phyloP scores from a whole-genome alignment of 2,888 invertebrate species.

The Lumbricus terrestris region DNA sequence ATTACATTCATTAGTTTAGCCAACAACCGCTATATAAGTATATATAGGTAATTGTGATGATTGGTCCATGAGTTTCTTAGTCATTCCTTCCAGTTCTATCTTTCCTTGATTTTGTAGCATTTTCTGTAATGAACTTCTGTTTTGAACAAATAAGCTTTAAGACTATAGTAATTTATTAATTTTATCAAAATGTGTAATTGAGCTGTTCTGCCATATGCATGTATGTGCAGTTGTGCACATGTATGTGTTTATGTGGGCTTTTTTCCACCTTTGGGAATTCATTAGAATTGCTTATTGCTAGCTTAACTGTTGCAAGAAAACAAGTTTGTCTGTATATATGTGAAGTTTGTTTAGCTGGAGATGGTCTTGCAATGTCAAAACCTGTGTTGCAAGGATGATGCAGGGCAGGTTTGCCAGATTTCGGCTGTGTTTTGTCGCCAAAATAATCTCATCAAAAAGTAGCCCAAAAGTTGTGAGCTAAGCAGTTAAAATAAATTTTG shows the following conservation, averaged over 20 bases:
- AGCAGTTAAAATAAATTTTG: too few species aligned
- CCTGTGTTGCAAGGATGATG: neutral
- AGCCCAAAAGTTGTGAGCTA: too few species aligned
- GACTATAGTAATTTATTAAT: neutral
- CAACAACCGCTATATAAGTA: too few species aligned
- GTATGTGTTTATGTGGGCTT: neutral
- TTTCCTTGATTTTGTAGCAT: neutral
- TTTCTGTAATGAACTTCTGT: neutral
- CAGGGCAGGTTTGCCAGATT: too few species aligned
- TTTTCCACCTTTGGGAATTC: neutral
- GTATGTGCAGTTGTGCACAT: neutral
- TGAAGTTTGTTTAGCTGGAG: neutral
- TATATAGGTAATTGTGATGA: neutral
- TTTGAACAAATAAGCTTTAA: neutral
- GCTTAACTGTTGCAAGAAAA: neutral
- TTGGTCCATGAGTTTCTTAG: neutral
- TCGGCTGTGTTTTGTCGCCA: too few species aligned
- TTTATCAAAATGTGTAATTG: neutral
- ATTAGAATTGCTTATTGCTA: neutral
- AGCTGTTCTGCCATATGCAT: neutral
- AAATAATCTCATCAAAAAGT: too few species aligned
- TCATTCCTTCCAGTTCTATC: neutral
- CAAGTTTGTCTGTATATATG: neutral
- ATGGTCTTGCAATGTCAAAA: neutral
- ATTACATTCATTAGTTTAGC: too few species aligned